These are phyloP conservation scores for Ypsolopha sequella DNA, from an alignment of 2,888 invertebrate genomes.

Conservation along the genomic window DNA sequence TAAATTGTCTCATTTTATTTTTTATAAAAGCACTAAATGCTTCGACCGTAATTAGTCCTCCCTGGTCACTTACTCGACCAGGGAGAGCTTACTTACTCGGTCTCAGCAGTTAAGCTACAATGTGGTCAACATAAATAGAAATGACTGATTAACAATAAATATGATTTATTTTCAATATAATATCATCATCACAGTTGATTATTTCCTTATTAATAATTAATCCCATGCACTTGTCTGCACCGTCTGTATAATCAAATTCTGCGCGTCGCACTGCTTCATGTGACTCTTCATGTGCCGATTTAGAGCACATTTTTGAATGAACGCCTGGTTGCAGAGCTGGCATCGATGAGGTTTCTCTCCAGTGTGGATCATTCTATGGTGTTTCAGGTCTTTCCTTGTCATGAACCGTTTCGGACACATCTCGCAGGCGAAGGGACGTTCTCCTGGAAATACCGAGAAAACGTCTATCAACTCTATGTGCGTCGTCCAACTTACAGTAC, in stretches of 20 bases:
- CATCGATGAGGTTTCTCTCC: conserved; percentile 94
- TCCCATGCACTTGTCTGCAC: background rate
- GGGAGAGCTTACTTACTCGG: too few species aligned
- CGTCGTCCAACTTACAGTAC: background rate
- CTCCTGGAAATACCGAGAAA: conserved; percentile 48
- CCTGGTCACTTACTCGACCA: too few species aligned
- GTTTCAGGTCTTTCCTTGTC: conserved; percentile 92
- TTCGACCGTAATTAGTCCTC: too few species aligned
- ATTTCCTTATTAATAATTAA: too few species aligned
- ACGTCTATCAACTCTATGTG: background rate
- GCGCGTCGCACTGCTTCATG: background rate
- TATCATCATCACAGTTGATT: too few species aligned
- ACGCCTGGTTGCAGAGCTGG: conserved; percentile 88
- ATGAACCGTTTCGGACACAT: conserved; percentile 92
- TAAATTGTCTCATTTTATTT: too few species aligned
- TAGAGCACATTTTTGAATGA: conserved; percentile 92
- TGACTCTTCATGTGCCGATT: conserved; percentile 89
- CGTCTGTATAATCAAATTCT: background rate
- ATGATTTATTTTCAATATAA: too few species aligned
- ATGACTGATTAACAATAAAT: too few species aligned
- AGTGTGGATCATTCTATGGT: conserved; percentile 92
- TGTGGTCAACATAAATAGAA: too few species aligned
- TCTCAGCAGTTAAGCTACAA: too few species aligned
- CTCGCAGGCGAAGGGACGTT: conserved; percentile 86
- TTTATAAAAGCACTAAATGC: too few species aligned